Base-by-base conservation (phyloP, 2,888 invertebrate genomes). In the Lacanobia oleracea region DNA sequence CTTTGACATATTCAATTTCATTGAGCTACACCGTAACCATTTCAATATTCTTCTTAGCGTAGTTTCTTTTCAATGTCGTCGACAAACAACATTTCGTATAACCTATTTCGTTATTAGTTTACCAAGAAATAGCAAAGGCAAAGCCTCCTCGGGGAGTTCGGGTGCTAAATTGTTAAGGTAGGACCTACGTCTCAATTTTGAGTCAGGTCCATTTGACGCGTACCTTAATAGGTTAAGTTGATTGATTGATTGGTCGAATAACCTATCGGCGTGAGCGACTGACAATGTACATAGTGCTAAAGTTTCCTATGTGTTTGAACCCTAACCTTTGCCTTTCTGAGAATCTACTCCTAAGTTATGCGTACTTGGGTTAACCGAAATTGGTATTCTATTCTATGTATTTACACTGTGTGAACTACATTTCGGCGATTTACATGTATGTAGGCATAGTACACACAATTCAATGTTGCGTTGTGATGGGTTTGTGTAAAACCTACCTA, bases 181-280 rank as follows among this genome's bases (percentile, higher is more conserved):
- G 33, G n/a, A 67, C 23, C 12, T 63, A n/a, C 12, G 27, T 65
- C 66, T 43, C 12, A 50, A 64, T 67, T 64, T 65, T 67, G 66
- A 21, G 43, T 43, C 33, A 50, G n/a, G 18, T 37, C n/a, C 21
- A 45, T 65, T 65, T 48, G 45, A 48, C 40, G 18, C 23, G 12
- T 16, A 40, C 18, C 18, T 21, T 65, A 16, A 45, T 45, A 67
- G 43, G 12, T 75, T 12, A 23, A 33, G 48, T 21, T 48, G 67
- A 50, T 75, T 75, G 66, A 56, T 73, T 67, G 67, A 57, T 75
- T 12, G 18, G 16, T 10, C 1, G 16, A 75, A 75, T 69, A 23
- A 57, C n/a, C n/a, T n/a, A 67, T 67, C 14, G 43, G 9, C 43
- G 37, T 7, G 21, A 23, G 50, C 10, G 3, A 50, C 67, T 43